phyloP scores from a whole-genome alignment of 1,140 invertebrate species.

The silkworm (Bombyx mori) region ASM3026992v2 NC_085112.1:10957501-10958000 shows the following conservation, averaged over 20 bases:
- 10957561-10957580: too few relatives aligned
- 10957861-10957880: neutral
- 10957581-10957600: too few relatives aligned
- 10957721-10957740: slow-evolving; percentile 88
- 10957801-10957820: slow-evolving; percentile 89
- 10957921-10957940: too few relatives aligned
- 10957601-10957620: too few relatives aligned
- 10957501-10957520: too few relatives aligned
- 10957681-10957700: slow-evolving; percentile 89
- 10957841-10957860: slow-evolving; percentile 66
- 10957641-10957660: slow-evolving; percentile 74
- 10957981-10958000: too few relatives aligned
- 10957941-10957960: too few relatives aligned
- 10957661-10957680: slow-evolving; percentile 88
- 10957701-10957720: slow-evolving; percentile 79
- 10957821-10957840: slow-evolving; percentile 87
- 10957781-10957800: slow-evolving; percentile 86
- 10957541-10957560: too few relatives aligned
- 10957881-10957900: too few relatives aligned
- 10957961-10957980: too few relatives aligned
- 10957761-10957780: slow-evolving; percentile 86
- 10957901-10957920: too few relatives aligned
- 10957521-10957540: too few relatives aligned
- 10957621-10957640: neutral
- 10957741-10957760: slow-evolving; percentile 77